Conservation (phyloP, 2,113 vertebrate genomes). For the Numenius arquata region DNA sequence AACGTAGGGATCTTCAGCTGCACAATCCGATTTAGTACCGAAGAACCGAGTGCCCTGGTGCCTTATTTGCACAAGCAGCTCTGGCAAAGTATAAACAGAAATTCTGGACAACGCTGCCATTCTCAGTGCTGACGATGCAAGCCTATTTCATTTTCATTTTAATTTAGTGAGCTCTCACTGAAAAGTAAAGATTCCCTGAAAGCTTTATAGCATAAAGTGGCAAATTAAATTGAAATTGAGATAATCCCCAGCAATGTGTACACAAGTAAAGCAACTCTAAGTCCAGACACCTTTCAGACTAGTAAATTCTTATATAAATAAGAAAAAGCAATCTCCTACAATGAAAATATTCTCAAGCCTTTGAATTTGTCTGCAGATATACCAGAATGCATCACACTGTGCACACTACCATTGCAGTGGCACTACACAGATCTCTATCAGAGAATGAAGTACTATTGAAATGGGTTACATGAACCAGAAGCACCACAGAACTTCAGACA, state of each 20-base stretch:
- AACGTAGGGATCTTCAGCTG: not conserved
- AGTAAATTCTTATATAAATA: not conserved
- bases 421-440: not conserved
- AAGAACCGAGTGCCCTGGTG: not conserved
- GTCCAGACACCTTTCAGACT: constrained; percentile 1
- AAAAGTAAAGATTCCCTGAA: constrained; percentile 19
- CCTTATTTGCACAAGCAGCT: not conserved
- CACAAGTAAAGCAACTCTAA: not conserved
- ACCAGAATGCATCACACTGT: not conserved
- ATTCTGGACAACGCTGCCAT: not conserved
- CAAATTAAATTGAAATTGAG: constrained; percentile 54
- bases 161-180: constrained; percentile 14
- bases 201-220: constrained; percentile 32
- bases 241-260: constrained; percentile 43
- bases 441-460: not conserved
- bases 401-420: not conserved
- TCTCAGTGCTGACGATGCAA: not conserved
- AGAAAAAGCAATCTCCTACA: constrained; percentile 7
- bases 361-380: not conserved
- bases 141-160: constrained; percentile 46
- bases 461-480: not conserved
- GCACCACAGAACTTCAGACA: not conserved
- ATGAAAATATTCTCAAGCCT: not conserved
- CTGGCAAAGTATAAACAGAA: not conserved
- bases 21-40: not conserved